A percentile compares a stretch with the other conserved stretches of the same genome.
These are phyloP conservation scores for Adoxophyes honmai DNA, from an alignment of 1,140 invertebrate species.

Conservation along the genomic window DNA sequence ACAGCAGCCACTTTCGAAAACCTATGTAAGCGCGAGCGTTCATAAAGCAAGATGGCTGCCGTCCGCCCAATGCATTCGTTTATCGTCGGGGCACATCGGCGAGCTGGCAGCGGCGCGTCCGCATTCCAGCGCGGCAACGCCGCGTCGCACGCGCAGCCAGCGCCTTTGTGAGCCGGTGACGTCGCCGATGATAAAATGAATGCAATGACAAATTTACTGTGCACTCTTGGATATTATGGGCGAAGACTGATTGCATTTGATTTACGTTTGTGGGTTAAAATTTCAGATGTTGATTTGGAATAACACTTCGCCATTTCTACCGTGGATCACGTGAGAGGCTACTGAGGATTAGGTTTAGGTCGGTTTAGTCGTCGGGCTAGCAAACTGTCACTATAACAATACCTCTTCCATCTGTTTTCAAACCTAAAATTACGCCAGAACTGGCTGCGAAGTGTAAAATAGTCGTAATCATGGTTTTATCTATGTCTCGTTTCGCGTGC, in stretches of 20 bases:
- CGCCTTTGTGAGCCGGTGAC: conserved; percentile 54
- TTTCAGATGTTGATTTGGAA: too few relatives aligned
- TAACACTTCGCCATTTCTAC: too few relatives aligned
- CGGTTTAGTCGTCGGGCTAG: too few relatives aligned
- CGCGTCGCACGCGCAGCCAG: conserved; percentile 36
- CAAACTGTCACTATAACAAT: too few relatives aligned
- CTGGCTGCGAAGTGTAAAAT: too few relatives aligned
- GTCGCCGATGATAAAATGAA: conserved; percentile 50
- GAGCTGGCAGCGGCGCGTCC: conserved; percentile 61
- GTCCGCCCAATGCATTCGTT: conserved; percentile 67
- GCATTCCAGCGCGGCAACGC: conserved; percentile 67
- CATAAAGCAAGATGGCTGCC: conserved; percentile 6
- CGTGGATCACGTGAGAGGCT: too few relatives aligned
- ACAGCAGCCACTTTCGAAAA: conserved; percentile 9
- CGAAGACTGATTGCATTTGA: conserved; percentile 17
- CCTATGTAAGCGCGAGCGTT: conserved; percentile 6
- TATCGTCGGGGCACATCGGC: conserved; percentile 53
- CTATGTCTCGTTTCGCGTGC: too few relatives aligned
- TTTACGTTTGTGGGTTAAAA: too few relatives aligned
- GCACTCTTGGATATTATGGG: conserved; percentile 11
- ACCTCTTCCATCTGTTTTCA: too few relatives aligned
- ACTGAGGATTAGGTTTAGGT: too few relatives aligned
- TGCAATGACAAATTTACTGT: conserved; percentile 42
- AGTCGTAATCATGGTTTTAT: too few relatives aligned
- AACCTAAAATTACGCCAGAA: too few relatives aligned